Evolutionary conservation across 2,888 invertebrate species (phyloP), one percentile per base, ranked within the genome.

Genomic region (Hypena proboscidalis): DNA sequence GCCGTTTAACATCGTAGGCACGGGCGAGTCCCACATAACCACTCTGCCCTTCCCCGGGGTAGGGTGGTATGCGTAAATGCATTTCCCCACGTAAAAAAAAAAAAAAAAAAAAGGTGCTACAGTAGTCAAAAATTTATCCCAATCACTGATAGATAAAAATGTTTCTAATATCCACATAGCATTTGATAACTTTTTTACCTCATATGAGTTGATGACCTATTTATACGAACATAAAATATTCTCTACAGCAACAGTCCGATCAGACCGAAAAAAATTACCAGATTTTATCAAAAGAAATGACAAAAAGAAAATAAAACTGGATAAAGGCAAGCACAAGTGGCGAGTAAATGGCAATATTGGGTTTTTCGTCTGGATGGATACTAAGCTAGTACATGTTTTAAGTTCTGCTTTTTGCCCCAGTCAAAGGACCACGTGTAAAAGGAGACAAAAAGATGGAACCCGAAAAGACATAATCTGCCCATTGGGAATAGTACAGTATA

Each of bases 321-420:
- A 38, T 9, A 53, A 39, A 45, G 48, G 48, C 29, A 23, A 49
- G 13, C 34, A 26, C 33, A 54, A 54, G 31, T 54, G 49, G 49
- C 26, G 48, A 22, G 31, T 33, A 17, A 54, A 46, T 7, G 20
- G 17, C 14, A 32, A 39, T 31, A 48, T 49, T 14, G 49, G 40
- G 26, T 46, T 42, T 36, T 17, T 37, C 32, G 42, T 37, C 6
- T 49, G 54, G 54, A 42, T 39, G 32, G 49, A 54, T 25, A 49
- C 42, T 3, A 54, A 49, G 33, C 15, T 29, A 19, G 49, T 54
- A 10, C 23, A 27, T 8, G 11, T 49, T 21, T 14, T 49, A 31
- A 46, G 42, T 19, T 19, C 39, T 32, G 48, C 49, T 26, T 46
- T 36, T 32, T 40, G 14, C 41, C 53, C 36, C 20, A 31, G 33